Conservation (phyloP, 2,113 vertebrate genomes). For the Chamaetylas fuelleborni region DNA sequence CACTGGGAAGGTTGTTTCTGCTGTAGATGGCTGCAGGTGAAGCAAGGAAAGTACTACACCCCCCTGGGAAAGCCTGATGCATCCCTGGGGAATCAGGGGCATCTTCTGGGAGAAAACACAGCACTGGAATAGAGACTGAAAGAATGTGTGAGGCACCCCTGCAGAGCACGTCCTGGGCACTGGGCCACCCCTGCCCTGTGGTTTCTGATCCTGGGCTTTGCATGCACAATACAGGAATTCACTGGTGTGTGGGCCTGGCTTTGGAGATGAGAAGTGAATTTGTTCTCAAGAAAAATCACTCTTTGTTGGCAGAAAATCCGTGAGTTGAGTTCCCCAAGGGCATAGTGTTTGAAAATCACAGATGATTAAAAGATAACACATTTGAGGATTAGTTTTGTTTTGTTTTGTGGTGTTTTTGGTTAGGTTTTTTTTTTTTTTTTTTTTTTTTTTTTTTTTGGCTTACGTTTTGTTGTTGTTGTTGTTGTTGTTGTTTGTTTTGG, state of each 20-base stretch:
- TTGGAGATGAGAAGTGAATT: constrained; percentile 11
- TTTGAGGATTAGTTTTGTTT: background rate
- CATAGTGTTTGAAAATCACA: background rate
- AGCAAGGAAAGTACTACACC: background rate
- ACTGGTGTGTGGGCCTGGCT: background rate
- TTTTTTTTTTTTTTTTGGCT: rapidly evolving
- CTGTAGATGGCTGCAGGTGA: background rate
- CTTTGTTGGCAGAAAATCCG: constrained; percentile 27
- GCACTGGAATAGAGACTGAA: background rate
- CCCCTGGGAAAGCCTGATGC: background rate
- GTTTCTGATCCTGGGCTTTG: background rate
- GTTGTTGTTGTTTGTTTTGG: background rate
- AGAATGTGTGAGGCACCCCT: background rate
- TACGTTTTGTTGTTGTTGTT: background rate
- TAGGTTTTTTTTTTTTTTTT: background rate
- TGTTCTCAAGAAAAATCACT: constrained; percentile 26
- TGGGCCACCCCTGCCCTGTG: background rate
- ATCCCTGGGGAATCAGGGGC: background rate
- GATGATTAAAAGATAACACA: constrained; percentile 6
- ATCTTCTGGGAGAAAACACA: background rate
- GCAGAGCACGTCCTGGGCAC: background rate
- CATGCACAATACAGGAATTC: constrained; percentile 20
- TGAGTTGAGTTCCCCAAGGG: background rate
- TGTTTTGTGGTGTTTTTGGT: background rate
- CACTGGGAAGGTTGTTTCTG: background rate